These are phyloP conservation scores for Hepsetus odoe DNA, from an alignment of 2,113 vertebrate genomes.

Conservation along the genomic window DNA sequence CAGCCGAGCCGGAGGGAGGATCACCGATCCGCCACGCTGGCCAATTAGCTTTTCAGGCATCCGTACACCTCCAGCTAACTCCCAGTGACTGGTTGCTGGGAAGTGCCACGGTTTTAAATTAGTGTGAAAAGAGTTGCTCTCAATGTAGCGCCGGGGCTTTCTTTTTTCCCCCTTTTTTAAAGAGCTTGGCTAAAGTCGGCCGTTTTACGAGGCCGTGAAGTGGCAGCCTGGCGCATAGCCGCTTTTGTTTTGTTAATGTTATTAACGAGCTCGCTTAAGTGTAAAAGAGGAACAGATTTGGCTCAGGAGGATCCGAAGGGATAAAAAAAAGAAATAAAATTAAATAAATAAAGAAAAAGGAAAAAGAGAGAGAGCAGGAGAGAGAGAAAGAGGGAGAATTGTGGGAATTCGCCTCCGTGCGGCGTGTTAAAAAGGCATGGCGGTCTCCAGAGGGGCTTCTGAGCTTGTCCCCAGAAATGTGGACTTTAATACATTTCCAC, in stretches of 20 bases:
- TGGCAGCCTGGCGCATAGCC: conserved; percentile 9
- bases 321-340: not conserved
- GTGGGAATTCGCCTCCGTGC: not conserved
- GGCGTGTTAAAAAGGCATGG: not conserved
- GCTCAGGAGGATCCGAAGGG: conserved; percentile 56
- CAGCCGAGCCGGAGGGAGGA: conserved; percentile 56
- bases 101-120: conserved; percentile 31
- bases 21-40: conserved; percentile 61
- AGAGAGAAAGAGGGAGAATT: not conserved
- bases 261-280: conserved; percentile 42
- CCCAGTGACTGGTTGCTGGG: conserved; percentile 61
- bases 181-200: conserved; percentile 12
- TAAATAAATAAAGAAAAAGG: not conserved
- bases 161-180: not conserved
- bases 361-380: not conserved
- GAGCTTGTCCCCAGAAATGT: conserved; percentile 62
- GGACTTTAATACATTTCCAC: conserved; percentile 61
- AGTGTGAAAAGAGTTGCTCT: conserved; percentile 29
- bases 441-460: not conserved
- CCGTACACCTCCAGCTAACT: conserved; percentile 57
- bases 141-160: not conserved
- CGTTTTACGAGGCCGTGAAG: conserved; percentile 7
- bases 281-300: conserved; percentile 38
- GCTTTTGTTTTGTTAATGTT: conserved; percentile 49
- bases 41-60: conserved; percentile 66